Conservation (phyloP, 2,888 invertebrate genomes). For the Eristalis pertinax region DNA sequence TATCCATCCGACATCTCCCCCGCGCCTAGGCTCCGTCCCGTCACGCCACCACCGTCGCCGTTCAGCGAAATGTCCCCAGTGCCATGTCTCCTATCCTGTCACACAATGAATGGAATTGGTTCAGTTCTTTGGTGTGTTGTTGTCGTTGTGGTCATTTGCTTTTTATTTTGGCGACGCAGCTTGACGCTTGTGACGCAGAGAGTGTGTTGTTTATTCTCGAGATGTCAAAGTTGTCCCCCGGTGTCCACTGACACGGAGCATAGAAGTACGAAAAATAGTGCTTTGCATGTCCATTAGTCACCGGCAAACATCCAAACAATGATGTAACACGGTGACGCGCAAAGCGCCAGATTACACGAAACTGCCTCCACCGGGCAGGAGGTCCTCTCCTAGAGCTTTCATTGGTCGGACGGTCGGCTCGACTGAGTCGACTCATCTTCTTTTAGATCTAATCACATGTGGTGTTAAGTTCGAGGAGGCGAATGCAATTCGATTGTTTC, state of each 20-base stretch:
- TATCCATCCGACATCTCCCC: conserved; percentile 56
- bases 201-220: conserved; percentile 70
- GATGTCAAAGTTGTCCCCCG: conserved; percentile 66
- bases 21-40: conserved; percentile 42
- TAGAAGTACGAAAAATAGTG: conserved; percentile 56
- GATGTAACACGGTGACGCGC: conserved; percentile 44
- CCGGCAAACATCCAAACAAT: conserved; percentile 55
- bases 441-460: conserved; percentile 68
- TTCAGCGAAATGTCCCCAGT: conserved; percentile 31
- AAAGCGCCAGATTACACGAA: conserved; percentile 47
- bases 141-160: background rate
- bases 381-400: background rate
- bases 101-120: conserved; percentile 56
- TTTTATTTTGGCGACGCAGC: conserved; percentile 21
- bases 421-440: conserved; percentile 19
- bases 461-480: conserved; percentile 64
- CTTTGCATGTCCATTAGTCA: conserved; percentile 55
- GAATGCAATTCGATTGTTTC: conserved; percentile 71
- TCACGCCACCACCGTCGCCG: background rate
- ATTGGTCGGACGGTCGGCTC: background rate
- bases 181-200: conserved; percentile 66
- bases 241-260: conserved; percentile 50
- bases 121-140: conserved; percentile 9
- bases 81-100: conserved; percentile 50
- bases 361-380: background rate